phyloP scores from a whole-genome alignment of 2,113 vertebrate species.

The Chloebia gouldiae region DNA sequence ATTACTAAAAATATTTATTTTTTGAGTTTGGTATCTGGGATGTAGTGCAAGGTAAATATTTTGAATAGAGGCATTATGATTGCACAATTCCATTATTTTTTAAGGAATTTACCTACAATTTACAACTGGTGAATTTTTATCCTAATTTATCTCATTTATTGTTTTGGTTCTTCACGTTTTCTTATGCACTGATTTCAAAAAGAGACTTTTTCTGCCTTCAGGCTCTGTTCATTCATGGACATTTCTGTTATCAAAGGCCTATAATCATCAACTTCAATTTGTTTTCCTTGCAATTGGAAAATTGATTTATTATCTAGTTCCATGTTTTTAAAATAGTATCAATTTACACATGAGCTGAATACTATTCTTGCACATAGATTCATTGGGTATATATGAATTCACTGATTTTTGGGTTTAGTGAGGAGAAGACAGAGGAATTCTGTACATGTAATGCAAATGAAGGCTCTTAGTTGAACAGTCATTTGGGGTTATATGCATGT shows the following conservation, averaged over 20 bases:
- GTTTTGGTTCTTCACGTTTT: not conserved
- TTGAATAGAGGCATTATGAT: not conserved
- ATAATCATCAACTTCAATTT: not conserved
- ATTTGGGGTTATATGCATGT: not conserved
- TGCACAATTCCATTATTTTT: not conserved
- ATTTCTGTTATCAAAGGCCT: not conserved
- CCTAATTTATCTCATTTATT: not conserved
- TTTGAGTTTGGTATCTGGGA: not conserved
- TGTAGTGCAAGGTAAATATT: not conserved
- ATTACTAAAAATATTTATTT: not conserved
- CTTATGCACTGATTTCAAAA: not conserved
- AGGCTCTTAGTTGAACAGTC: not conserved
- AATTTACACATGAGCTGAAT: not conserved
- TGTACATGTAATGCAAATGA: not conserved
- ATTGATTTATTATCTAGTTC: not conserved
- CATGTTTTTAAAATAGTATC: not conserved
- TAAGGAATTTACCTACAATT: not conserved
- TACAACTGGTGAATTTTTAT: not conserved
- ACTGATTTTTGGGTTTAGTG: not conserved
- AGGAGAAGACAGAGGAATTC: not conserved
- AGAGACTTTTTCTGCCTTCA: not conserved
- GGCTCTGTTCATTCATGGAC: not conserved
- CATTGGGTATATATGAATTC: not conserved
- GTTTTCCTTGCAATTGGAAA: not conserved
- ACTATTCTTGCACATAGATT: not conserved